Percentiles rank a stretch among this genome's conserved stretches.
These are phyloP conservation scores for Bombus sibiricus DNA, from an alignment of 1,140 invertebrate species.

Conservation along the genomic window DNA sequence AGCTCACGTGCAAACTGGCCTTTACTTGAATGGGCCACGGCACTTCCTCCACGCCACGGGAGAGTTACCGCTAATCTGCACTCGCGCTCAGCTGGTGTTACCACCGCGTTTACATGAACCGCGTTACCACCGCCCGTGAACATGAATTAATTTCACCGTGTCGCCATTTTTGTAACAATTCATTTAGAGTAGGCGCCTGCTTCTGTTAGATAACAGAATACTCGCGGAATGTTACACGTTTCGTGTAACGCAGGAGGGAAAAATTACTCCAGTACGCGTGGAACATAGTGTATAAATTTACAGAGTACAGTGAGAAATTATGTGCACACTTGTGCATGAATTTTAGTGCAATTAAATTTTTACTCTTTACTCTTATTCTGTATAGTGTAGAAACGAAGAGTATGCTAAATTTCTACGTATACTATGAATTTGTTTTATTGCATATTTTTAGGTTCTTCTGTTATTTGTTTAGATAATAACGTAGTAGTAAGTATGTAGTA, in stretches of 20 bases:
- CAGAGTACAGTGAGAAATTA: not conserved
- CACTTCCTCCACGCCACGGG: slow-evolving; percentile 52
- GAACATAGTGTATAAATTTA: not conserved
- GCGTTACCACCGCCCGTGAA: slow-evolving; percentile 50
- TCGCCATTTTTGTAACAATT: not conserved
- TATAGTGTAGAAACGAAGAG: not conserved
- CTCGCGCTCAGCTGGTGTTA: slow-evolving; percentile 64
- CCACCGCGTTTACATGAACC: slow-evolving; percentile 51
- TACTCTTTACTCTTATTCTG: not conserved
- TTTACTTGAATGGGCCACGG: slow-evolving; percentile 68
- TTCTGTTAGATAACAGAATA: not conserved
- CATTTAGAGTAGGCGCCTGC: not conserved
- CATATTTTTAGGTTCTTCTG: not conserved
- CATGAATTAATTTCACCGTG: slow-evolving; percentile 25
- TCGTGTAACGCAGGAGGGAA: not conserved
- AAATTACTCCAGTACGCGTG: not conserved
- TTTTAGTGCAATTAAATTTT: not conserved
- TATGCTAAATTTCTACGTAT: not conserved
- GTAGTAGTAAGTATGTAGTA: too few species aligned
- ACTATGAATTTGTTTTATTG: not conserved
- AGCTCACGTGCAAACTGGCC: slow-evolving; percentile 63
- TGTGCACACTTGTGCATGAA: not conserved
- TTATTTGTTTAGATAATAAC: too few species aligned
- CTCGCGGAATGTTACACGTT: not conserved
- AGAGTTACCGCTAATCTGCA: slow-evolving; percentile 72